A percentile compares a stretch with the other conserved stretches of the same genome.
Conservation (phyloP, 2,888 invertebrate species). For the Tipula confusa region DNA sequence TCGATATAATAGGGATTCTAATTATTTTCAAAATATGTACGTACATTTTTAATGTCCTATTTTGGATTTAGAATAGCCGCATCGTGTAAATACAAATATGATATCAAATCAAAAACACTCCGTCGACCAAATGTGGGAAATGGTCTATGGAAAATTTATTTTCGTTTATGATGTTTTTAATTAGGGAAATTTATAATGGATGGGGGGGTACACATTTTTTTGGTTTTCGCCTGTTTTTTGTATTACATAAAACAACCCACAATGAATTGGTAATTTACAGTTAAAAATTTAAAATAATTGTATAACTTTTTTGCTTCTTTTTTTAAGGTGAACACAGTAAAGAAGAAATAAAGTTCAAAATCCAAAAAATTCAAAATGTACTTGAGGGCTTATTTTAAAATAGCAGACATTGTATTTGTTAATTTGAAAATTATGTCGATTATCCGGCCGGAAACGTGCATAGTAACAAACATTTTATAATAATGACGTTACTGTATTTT, state of each 20-base stretch:
- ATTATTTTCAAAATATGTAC: background rate
- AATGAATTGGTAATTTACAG: background rate
- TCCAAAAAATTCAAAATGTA: background rate
- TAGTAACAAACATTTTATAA: background rate
- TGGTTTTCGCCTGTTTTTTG: background rate
- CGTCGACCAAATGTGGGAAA: background rate
- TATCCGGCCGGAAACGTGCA: background rate
- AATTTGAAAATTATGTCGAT: background rate
- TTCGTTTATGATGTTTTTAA: background rate
- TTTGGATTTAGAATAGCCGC: background rate
- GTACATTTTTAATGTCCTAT: background rate
- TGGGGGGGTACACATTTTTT: background rate
- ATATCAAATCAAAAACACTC: background rate
- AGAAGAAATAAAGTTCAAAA: background rate
- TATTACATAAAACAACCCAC: background rate
- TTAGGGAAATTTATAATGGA: constrained; percentile 5
- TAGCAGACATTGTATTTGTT: background rate
- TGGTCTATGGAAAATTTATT: background rate
- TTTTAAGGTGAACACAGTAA: background rate
- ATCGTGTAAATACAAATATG: background rate
- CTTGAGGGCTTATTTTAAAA: background rate
- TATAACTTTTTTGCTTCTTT: background rate
- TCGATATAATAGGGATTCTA: background rate
- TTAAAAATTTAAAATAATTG: background rate
- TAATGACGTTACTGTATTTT: background rate